Evolutionary conservation across 2,888 invertebrate genomes (phyloP), one percentile per base, ranked within the genome.

Genomic region (Macaria liturata): DNA sequence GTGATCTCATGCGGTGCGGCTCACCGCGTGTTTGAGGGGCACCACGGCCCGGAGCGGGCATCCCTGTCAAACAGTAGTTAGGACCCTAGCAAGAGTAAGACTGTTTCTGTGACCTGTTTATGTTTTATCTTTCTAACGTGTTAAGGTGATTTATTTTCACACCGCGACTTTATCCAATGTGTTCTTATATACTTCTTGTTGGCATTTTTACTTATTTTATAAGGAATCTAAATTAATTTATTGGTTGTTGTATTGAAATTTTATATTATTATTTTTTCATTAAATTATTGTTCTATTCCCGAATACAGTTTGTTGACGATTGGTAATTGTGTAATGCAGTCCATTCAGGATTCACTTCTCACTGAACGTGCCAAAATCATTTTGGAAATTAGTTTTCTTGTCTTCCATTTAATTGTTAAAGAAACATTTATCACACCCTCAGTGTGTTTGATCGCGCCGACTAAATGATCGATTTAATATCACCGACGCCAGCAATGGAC

Each of bases 101-200:
- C 92, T 92, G 92, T 92, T 86, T 90, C 90, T 89, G 92, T 92
- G 92, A 92, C 92, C 92, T 92, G 92, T 92, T 91, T 89, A 85
- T 81, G 86, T 88, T 89, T 86, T 88, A 87, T 87, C 86, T 87
- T 84, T 87, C 86, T 86, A 84, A 84, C 81, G 78, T 81, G 87
- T 88, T 88, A 85, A 82, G 84, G 77, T 71, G 61, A 56, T 76
- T 76, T 72, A 71, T 80, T 80, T 54, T 59, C 71, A 67, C 45
- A 4, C 5, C 9, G 45, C 68, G 74, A 83, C 88, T 84, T 84
- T 87, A 85, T 85, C 72, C 86, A 80, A 90, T 91, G 91, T 91
- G 91, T 91, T 91, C 91, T 88, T 77, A 57, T 85, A 84, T 89
- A 90, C 88, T 90, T 90, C 91, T 91, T 91, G 91, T 91, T 91